These are phyloP conservation scores for Stylophora pistillata DNA, from an alignment of 64 coral and sea anemone species.

Conservation along the genomic window DNA sequence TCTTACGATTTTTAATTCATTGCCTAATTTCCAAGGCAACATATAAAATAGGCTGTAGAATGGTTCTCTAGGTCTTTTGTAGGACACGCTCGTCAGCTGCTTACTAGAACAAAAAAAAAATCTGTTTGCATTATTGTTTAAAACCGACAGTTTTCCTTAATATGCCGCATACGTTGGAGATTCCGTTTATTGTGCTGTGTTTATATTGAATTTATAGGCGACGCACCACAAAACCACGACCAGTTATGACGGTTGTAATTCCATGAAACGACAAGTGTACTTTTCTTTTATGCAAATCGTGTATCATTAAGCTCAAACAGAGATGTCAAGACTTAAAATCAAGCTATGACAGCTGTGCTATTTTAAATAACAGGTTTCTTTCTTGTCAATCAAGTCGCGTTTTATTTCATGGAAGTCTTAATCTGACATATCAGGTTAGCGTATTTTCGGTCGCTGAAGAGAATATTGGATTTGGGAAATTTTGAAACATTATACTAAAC, in stretches of 20 bases:
- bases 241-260: background rate
- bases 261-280: background rate
- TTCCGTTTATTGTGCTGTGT: background rate
- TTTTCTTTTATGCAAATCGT: slow-evolving; percentile 34
- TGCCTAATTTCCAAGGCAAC: background rate
- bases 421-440: background rate
- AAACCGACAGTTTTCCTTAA: background rate
- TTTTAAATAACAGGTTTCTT: background rate
- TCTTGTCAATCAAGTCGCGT: background rate
- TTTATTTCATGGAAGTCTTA: background rate
- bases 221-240: background rate
- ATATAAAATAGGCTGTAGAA: background rate
- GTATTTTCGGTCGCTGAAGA: background rate
- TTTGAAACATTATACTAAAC: background rate
- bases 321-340: slow-evolving; percentile 4
- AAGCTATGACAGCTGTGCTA: background rate
- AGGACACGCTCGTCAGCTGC: background rate
- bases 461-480: slow-evolving; percentile 1
- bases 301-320: background rate
- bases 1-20: background rate
- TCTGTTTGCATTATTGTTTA: background rate
- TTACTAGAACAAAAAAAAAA: background rate
- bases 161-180: background rate
- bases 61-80: background rate
- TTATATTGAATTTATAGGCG: background rate